Evolutionary conservation across 2,888 invertebrate species (phyloP), one percentile per base, ranked within the genome.

Genomic region (Deladenus siricidicola): DNA sequence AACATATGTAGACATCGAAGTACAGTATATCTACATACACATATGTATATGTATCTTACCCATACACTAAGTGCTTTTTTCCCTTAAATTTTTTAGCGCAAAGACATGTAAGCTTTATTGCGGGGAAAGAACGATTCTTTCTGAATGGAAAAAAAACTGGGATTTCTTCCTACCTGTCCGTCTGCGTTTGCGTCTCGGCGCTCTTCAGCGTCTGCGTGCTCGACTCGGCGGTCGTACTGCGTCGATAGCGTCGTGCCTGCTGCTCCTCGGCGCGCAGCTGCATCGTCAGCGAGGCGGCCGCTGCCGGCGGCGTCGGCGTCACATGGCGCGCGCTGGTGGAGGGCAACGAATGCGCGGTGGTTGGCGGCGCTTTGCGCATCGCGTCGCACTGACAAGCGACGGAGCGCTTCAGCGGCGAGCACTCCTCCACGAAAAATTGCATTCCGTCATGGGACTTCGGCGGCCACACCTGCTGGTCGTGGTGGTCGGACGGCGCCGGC

Each of bases 321-420:
- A 34, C 14, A 14, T 34, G 14, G 14, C 39, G 39, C 6, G 6
- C 8, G 14, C 14, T 34, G 14, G 39, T 34, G 6, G 39, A 34
- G 6, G 6, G 39, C 8, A 34, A 34, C 39, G 39, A 34, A 34
- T 34, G 14, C 24, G 58, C 57, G 39, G 39, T 34, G 6, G 6
- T 34, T 10, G 39, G 14, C 24, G 48, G 51, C 24, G 50, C 21
- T 8, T n/a, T n/a, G 14, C 42, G 28, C 8, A 39, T n/a, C 8
- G 47, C 14, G 24, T 66, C 65, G 23, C 30, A 65, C 42, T 64
- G 64, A 30, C 54, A 60, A 6, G 54, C 64, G 44, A 64, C 50
- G 4, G 65, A 62, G 24, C 53, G 17, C 49, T 65, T 57, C 8
- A 50, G 24, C n/a, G 60, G 60, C 14, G 39, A 34, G 6, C 14